Evolutionary conservation across 2,797 vertebrate genomes (phyloP), one percentile per base, ranked within the genome.

Genomic region (Trematomus bernacchii): DNA sequence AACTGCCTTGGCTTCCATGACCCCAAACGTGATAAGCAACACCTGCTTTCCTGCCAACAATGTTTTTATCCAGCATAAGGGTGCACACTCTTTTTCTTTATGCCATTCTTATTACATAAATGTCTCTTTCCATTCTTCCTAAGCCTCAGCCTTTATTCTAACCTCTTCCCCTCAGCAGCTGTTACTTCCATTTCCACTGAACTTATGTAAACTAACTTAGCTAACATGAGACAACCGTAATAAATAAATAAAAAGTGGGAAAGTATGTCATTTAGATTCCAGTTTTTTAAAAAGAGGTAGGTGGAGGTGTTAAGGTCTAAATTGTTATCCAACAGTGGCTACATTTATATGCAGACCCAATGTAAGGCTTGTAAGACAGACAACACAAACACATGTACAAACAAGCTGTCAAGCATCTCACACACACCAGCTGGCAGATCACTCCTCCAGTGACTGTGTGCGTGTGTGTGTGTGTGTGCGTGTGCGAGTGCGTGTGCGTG

Each of bases 381-480:
- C 52, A 65, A 70, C 27, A 77, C 55, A 67, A 76, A 75, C 60
- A 73, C 52, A 54, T 74, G 82, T 66, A 73, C 71, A 82, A 88
- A 83, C 66, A 84, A 68, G 67, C 64, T 82, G 73, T 85, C 60
- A 70, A 52, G 62, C 62, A 69, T 71, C 61, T 37, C 69, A 62
- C 48, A 82, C 71, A 75, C 64, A 77, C 79, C 87, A 91, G 84
- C 82, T 90, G 87, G 85, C 30, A 54, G 46, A 85, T 78, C 60
- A 67, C 33, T 75, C 21, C 57, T 65, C 40, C 62, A 53, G 4
- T 68, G 27, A n/a, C n/a, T 65, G 47, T 65, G 65, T 66, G 67
- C 55, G 27, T 65, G 43, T 44, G 60, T 50, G 52, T 37, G 54
- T 61, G 54, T 71, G 55, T 51, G 65, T 51, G 43, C 42, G 53